phyloP scores from a whole-genome alignment of 2,113 vertebrate species.

The Glaucidium brasilianum region DNA sequence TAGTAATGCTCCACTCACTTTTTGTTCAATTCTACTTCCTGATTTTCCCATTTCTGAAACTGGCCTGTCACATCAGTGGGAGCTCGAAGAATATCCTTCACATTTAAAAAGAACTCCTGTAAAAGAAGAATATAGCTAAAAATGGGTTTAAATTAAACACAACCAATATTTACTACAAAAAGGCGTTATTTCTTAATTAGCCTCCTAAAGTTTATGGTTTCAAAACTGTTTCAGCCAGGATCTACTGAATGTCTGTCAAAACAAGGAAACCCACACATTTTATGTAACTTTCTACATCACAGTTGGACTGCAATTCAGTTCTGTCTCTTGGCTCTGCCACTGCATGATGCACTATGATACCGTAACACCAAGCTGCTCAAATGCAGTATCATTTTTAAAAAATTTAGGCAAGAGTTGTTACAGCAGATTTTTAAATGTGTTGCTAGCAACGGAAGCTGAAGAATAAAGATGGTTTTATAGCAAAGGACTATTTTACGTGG shows the following conservation, averaged over 20 bases:
- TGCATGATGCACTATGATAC: neutral
- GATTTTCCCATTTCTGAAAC: slow-evolving; percentile 91
- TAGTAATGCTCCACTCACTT: slow-evolving; percentile 67
- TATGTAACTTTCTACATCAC: neutral
- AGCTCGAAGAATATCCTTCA: slow-evolving; percentile 89
- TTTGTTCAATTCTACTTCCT: slow-evolving; percentile 84
- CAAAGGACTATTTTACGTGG: neutral
- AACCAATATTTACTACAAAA: neutral
- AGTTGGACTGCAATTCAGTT: neutral
- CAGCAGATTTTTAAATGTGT: neutral
- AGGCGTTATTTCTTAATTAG: neutral
- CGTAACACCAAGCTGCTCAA: neutral
- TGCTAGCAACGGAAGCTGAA: neutral
- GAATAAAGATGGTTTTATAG: neutral
- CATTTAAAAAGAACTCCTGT: slow-evolving; percentile 96
- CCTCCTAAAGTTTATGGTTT: neutral
- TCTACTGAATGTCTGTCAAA: neutral
- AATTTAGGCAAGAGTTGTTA: neutral
- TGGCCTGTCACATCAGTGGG: slow-evolving; percentile 81
- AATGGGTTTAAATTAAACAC: neutral
- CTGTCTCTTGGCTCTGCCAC: neutral
- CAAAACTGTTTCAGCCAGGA: neutral
- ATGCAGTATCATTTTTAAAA: neutral
- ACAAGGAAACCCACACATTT: neutral
- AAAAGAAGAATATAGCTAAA: neutral